phyloP scores from a whole-genome alignment of 2,113 vertebrate species.

The Melospiza georgiana region DNA sequence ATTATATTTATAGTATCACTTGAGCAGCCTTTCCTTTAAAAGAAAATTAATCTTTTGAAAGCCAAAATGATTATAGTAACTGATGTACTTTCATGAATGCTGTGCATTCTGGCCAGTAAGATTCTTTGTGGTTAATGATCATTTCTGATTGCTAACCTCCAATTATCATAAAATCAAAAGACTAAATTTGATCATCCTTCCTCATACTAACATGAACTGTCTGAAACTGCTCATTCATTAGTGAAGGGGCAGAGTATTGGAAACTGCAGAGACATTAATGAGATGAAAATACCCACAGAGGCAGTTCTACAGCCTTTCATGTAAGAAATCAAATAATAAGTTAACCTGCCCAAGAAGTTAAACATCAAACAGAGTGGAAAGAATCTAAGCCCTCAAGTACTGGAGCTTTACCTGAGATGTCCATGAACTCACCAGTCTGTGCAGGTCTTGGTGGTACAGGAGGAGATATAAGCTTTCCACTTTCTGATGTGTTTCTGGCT shows the following conservation, averaged over 20 bases:
- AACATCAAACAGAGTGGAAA: slow-evolving; percentile 2
- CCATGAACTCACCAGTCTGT: slow-evolving; percentile 85
- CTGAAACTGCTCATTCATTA: slow-evolving; percentile 3
- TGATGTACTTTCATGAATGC: neutral
- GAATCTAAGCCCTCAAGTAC: neutral
- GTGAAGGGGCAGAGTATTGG: neutral
- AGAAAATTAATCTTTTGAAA: slow-evolving; percentile 14
- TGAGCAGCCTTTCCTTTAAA: neutral
- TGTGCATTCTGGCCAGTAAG: neutral
- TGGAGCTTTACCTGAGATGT: neutral
- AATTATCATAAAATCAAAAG: slow-evolving; percentile 23
- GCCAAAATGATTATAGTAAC: neutral
- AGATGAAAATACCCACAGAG: neutral
- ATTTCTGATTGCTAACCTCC: neutral
- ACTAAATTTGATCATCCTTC: neutral
- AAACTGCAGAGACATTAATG: neutral
- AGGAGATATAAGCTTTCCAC: slow-evolving; percentile 88
- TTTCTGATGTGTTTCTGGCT: slow-evolving; percentile 85
- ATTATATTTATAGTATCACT: neutral
- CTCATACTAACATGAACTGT: neutral
- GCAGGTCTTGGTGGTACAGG: slow-evolving; percentile 94
- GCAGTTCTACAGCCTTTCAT: neutral
- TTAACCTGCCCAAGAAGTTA: neutral
- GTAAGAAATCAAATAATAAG: neutral
- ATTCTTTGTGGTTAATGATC: neutral